Base-by-base conservation (phyloP, 2,113 vertebrate genomes). In the Penelope pileata region DNA sequence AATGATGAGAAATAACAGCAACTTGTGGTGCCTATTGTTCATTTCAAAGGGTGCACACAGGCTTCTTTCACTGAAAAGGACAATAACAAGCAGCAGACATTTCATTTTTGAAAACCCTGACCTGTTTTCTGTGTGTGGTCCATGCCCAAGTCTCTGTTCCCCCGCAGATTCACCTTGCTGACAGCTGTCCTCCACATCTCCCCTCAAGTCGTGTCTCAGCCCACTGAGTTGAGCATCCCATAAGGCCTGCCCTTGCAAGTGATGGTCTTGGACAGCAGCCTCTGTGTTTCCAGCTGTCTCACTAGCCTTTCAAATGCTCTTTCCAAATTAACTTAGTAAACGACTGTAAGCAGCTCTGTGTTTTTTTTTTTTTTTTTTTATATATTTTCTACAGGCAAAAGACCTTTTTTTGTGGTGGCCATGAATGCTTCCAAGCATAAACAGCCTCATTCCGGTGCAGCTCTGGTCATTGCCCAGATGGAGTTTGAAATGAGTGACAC, bases 401-500 rank as follows among this genome's bases (percentile, higher is more conserved):
- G 48, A 23, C 0, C 0, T 82, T 87, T 91, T 15, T 79, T 59
- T 70, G 0, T 93, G 75, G 48, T 91, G 60, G 36, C 66, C 30
- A 2, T 85, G 74, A 40, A 43, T n/a, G 26, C 54, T 92, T 94
- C 56, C 51, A 84, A 22, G 47, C 81, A 47, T 79, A 47, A 80
- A 45, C 4, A 3, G 12, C 43, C 62, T 87, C 5, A 0, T 72
- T 95, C 62, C 56, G 40, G 60, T 94, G 94, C 75, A 76, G 45
- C 78, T 88, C 53, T 88, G 82, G 78, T 87, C 79, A 66, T 80
- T 94, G 88, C 58, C 70, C 85, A 88, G 70, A 84, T 94, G 86
- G 58, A 96, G 32, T 87, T 94, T 50, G n/a, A 63, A 78, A 82
- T 67, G 59, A 83, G 50, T 78, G 60, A 67, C 26, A 54, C 26